Conservation (phyloP, 2,797 vertebrate species). For the Aphelocoma californica region DNA sequence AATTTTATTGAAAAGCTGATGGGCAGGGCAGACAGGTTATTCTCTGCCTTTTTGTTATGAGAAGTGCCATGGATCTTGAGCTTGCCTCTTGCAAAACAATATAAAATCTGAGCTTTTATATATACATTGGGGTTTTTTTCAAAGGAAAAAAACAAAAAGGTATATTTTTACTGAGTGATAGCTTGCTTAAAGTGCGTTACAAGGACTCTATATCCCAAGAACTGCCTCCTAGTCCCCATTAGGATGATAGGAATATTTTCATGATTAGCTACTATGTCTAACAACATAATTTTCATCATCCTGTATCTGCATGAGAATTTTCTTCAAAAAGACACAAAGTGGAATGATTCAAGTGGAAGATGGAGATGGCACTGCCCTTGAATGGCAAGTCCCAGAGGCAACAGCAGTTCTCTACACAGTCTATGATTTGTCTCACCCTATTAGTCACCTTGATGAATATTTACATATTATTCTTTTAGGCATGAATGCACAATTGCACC, state of each 20-base stretch:
- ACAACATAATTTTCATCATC: not conserved
- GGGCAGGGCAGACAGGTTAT: not conserved
- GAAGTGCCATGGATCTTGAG: not conserved
- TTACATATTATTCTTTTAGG: not conserved
- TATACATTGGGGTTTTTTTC: not conserved
- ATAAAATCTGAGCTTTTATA: not conserved
- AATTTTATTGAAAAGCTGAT: constrained; percentile 39
- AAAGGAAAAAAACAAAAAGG: not conserved
- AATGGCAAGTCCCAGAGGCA: not conserved
- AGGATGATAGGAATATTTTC: not conserved
- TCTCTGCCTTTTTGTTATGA: constrained; percentile 29
- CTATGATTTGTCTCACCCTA: not conserved
- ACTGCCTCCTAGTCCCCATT: not conserved
- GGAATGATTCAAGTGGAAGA: not conserved
- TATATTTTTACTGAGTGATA: not conserved
- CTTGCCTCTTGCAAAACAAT: not conserved
- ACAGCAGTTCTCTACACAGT: not conserved
- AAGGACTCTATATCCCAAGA: not conserved
- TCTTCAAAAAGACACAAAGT: not conserved
- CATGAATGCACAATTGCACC: not conserved
- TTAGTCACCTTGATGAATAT: not conserved
- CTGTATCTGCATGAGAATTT: not conserved
- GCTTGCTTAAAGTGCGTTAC: not conserved
- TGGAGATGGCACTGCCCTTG: not conserved
- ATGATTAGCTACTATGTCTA: not conserved